A percentile compares a stretch with the other conserved stretches of the same genome.
phyloP scores from a whole-genome alignment of 2,797 vertebrate species.

The Anisognathus igniventris region DNA sequence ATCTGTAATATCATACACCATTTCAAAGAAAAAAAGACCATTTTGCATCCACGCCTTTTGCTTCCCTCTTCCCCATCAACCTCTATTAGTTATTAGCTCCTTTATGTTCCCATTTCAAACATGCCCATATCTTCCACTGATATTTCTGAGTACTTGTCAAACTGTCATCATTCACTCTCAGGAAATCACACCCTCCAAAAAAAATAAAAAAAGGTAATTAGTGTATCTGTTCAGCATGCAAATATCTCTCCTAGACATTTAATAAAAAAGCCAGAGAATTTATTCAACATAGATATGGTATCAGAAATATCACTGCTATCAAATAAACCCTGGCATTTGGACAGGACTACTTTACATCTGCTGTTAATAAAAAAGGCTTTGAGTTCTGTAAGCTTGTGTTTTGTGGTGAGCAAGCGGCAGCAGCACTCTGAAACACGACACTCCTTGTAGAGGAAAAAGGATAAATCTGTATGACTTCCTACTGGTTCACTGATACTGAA shows the following conservation, averaged over 20 bases:
- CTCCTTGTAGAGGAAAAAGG: not conserved
- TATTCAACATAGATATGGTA: not conserved
- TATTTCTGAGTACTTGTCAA: constrained; percentile 12
- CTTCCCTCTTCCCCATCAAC: not conserved
- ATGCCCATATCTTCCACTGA: not conserved
- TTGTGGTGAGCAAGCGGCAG: not conserved
- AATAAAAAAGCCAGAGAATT: not conserved
- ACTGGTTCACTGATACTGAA: not conserved
- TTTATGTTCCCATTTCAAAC: not conserved
- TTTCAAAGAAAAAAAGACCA: not conserved
- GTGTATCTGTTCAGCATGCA: not conserved
- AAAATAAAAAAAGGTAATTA: not conserved
- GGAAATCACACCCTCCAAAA: not conserved
- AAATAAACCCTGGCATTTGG: constrained; percentile 60
- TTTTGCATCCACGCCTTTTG: not conserved
- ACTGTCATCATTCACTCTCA: not conserved
- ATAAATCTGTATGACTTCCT: not conserved
- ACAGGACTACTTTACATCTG: constrained; percentile 53
- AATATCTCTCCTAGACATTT: not conserved
- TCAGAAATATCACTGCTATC: constrained; percentile 53
- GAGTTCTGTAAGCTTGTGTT: not conserved
- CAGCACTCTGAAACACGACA: not conserved
- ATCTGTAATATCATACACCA: not conserved
- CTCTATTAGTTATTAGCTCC: not conserved
- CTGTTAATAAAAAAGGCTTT: constrained; percentile 61